Conservation (phyloP, 2,113 vertebrate species). For the Chaetorhynchus papuensis region DNA sequence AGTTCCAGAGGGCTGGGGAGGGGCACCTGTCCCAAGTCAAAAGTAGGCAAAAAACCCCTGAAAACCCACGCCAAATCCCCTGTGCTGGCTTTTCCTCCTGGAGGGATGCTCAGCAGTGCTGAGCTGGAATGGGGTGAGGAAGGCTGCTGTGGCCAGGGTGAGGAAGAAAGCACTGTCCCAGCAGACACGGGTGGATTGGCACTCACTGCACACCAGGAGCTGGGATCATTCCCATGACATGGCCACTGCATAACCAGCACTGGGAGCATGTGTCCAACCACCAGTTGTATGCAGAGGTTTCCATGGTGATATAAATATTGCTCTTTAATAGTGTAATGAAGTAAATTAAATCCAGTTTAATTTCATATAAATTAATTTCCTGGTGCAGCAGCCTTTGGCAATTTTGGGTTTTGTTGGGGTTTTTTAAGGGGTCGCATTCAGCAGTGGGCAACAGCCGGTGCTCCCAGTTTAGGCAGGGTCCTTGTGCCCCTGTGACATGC, state of each 20-base stretch:
- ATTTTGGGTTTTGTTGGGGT: background rate
- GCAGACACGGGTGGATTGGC: rapidly evolving
- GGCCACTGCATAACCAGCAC: background rate
- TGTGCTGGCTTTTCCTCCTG: background rate
- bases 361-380: background rate
- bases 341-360: conserved; percentile 42
- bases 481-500: background rate
- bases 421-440: background rate
- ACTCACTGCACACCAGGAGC: background rate
- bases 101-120: background rate
- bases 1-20: background rate
- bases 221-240: background rate
- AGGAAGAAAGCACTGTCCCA: background rate
- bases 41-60: background rate
- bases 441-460: background rate
- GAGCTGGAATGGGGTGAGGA: background rate
- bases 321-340: background rate
- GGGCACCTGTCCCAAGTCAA: background rate
- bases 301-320: conserved; percentile 51
- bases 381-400: background rate
- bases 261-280: background rate
- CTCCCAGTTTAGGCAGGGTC: background rate
- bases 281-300: conserved; percentile 4
- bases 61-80: background rate
- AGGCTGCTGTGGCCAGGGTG: background rate